Percentiles rank a stretch among this genome's conserved stretches.
Evolutionary conservation across 2,888 invertebrate species (phyloP).

Genomic region (Eilema sororculum): DNA sequence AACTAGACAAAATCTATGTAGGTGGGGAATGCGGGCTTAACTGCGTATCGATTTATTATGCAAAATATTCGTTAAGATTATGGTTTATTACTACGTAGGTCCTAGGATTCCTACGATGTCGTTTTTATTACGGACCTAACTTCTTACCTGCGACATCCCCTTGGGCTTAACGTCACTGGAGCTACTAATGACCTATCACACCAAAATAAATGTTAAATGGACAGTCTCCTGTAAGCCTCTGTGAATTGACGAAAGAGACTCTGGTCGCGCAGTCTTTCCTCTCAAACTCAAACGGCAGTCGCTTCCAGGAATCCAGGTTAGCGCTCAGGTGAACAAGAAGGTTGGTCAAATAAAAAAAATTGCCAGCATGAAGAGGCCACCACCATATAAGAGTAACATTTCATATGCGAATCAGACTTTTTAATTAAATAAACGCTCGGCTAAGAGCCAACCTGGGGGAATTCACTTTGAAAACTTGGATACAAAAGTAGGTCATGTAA

Average conservation of each 20-base stretch:
- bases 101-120: too few species aligned
- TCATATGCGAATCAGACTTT: slow-evolving; percentile 44
- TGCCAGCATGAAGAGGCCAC: background rate
- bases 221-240: background rate
- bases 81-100: too few species aligned
- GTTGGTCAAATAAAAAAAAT: slow-evolving; percentile 5
- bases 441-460: slow-evolving; percentile 40
- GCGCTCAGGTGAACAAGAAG: background rate
- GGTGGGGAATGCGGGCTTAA: too few species aligned
- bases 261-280: background rate
- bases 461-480: slow-evolving; percentile 48
- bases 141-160: too few species aligned
- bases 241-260: too few species aligned
- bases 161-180: too few species aligned
- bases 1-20: too few species aligned
- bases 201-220: background rate
- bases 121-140: too few species aligned
- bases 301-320: background rate
- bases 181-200: too few species aligned
- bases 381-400: slow-evolving; percentile 29
- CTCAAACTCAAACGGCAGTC: background rate
- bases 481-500: slow-evolving; percentile 52
- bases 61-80: too few species aligned
- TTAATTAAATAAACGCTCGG: slow-evolving; percentile 54
- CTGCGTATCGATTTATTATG: too few species aligned